phyloP scores from a whole-genome alignment of 2,797 vertebrate species.

The Tragopan temminckii region DNA sequence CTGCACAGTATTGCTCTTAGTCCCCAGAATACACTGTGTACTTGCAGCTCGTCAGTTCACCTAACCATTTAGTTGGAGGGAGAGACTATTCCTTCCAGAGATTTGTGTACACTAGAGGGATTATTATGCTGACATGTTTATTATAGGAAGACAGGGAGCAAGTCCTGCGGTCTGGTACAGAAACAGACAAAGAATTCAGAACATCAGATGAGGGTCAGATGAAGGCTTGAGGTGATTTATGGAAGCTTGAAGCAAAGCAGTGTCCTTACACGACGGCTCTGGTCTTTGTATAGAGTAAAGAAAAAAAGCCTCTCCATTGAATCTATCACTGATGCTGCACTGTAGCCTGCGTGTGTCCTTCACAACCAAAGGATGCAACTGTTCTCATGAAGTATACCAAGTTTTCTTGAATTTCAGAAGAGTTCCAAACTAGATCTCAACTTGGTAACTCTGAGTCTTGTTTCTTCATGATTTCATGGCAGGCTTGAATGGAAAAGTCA shows the following conservation, averaged over 20 bases:
- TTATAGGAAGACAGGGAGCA: conserved; percentile 45
- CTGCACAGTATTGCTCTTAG: background rate
- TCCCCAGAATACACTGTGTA: background rate
- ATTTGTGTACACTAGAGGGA: conserved; percentile 22
- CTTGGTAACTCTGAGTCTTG: background rate
- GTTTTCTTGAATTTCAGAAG: background rate
- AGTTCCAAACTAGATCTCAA: background rate
- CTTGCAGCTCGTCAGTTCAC: background rate
- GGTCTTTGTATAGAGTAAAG: conserved; percentile 22
- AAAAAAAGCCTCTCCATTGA: fast-evolving
- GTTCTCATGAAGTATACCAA: background rate
- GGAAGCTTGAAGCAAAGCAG: conserved; percentile 21
- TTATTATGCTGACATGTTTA: conserved; percentile 46
- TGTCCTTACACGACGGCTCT: conserved; percentile 32
- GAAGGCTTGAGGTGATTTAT: conserved; percentile 48
- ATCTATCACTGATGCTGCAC: background rate
- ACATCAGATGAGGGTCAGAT: background rate
- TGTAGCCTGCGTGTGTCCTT: background rate
- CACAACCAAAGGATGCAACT: background rate
- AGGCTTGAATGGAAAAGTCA: background rate
- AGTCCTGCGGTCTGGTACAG: conserved; percentile 42
- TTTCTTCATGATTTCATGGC: background rate
- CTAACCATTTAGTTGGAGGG: background rate
- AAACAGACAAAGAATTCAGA: conserved; percentile 37
- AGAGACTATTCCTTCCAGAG: background rate